Conservation (phyloP, 2,888 invertebrate genomes). For the Apotomis betuletana region DNA sequence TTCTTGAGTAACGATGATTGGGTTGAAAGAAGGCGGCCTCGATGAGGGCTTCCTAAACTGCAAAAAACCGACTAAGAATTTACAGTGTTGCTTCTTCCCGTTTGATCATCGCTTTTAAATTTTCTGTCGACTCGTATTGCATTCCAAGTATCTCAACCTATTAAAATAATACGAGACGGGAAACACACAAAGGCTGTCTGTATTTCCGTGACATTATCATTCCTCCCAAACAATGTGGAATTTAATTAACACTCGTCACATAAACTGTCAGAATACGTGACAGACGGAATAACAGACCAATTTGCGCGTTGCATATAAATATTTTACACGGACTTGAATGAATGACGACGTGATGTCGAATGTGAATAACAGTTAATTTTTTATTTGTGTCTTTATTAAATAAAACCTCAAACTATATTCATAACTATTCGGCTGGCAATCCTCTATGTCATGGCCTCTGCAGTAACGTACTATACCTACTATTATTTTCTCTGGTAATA, state of each 20-base stretch:
- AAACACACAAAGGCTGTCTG: not conserved
- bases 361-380: not conserved
- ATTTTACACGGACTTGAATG: constrained; percentile 16
- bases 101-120: too few relatives aligned
- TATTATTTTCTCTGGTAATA: too few relatives aligned
- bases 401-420: too few relatives aligned
- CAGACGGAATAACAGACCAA: constrained; percentile 33
- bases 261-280: constrained; percentile 28
- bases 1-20: too few relatives aligned
- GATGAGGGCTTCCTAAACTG: too few relatives aligned
- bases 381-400: not conserved
- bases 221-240: constrained; percentile 30
- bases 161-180: not conserved
- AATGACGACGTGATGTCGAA: not conserved
- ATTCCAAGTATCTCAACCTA: not conserved
- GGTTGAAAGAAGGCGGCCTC: too few relatives aligned
- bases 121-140: too few relatives aligned
- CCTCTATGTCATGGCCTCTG: too few relatives aligned
- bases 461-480: too few relatives aligned
- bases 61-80: too few relatives aligned
- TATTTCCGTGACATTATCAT: constrained; percentile 18
- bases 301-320: constrained; percentile 36
- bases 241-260: constrained; percentile 36
- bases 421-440: too few relatives aligned
- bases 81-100: too few relatives aligned